Conservation (phyloP, 1,140 invertebrate species). For the Lordiphosa collinella region DNA sequence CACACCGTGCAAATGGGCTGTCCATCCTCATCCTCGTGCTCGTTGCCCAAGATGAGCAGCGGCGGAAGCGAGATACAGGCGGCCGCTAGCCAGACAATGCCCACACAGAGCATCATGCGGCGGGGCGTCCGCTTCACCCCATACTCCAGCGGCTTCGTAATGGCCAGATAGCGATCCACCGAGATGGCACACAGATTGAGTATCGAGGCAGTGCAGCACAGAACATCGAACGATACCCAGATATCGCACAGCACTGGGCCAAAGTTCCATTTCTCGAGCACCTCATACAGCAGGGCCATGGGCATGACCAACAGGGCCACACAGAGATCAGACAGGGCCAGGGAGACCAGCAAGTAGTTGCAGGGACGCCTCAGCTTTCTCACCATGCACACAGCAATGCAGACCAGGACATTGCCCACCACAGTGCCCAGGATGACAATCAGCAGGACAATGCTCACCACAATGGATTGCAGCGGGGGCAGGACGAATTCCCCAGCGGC, state of each 20-base stretch:
- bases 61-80: constrained; percentile 94
- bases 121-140: constrained; percentile 91
- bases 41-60: constrained; percentile 92
- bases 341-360: constrained; percentile 93
- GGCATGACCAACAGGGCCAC: constrained; percentile 92
- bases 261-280: constrained; percentile 91
- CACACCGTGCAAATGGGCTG: constrained; percentile 90
- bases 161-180: constrained; percentile 93
- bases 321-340: constrained; percentile 93
- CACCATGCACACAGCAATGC: constrained; percentile 92
- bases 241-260: constrained; percentile 91
- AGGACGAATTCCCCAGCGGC: constrained; percentile 68
- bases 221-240: constrained; percentile 91
- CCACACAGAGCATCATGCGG: constrained; percentile 91
- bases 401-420: constrained; percentile 94
- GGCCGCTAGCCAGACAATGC: constrained; percentile 93
- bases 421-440: constrained; percentile 90
- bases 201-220: constrained; percentile 93
- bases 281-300: constrained; percentile 90
- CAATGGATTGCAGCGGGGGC: constrained; percentile 82
- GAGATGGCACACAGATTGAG: constrained; percentile 96
- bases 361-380: constrained; percentile 90
- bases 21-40: constrained; percentile 83
- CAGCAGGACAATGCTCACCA: constrained; percentile 86
- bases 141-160: constrained; percentile 94